Conservation (phyloP, 1,140 invertebrate genomes). For the Trinorchestia longiramus region DNA sequence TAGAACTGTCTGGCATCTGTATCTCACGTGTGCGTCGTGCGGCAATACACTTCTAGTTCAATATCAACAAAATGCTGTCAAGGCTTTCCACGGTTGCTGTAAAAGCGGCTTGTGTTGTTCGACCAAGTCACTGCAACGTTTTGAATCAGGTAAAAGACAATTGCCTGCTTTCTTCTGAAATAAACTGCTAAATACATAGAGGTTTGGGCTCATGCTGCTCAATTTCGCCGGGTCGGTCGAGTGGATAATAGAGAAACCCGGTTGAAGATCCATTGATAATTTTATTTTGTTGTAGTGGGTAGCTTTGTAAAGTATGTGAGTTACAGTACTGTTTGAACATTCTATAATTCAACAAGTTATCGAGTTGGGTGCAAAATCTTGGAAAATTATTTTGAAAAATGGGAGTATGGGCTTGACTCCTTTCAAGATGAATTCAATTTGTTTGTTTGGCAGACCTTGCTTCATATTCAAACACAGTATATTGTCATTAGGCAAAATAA, state of each 20-base stretch:
- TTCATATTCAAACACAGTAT: too few species aligned
- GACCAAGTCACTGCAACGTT: not conserved
- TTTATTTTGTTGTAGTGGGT: too few species aligned
- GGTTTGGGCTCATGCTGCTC: not conserved
- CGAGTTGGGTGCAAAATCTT: too few species aligned
- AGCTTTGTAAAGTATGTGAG: not conserved
- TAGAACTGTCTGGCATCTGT: not conserved
- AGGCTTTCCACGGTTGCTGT: not conserved
- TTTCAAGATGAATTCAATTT: too few species aligned
- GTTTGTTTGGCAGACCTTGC: too few species aligned
- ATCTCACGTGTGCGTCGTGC: not conserved
- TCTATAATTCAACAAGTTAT: not conserved
- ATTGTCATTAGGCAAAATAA: too few species aligned
- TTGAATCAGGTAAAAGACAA: not conserved
- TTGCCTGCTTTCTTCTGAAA: not conserved
- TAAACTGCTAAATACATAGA: not conserved
- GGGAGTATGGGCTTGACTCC: too few species aligned
- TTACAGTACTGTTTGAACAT: not conserved
- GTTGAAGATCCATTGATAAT: not conserved
- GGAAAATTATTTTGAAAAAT: too few species aligned
- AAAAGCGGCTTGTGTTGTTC: not conserved
- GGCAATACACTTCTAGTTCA: not conserved
- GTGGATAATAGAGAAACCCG: not conserved
- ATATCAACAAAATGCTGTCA: not conserved
- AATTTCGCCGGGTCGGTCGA: not conserved